These are phyloP conservation scores for Halcyon badia DNA, from an alignment of 2,797 vertebrate species.

Conservation along the genomic window DNA sequence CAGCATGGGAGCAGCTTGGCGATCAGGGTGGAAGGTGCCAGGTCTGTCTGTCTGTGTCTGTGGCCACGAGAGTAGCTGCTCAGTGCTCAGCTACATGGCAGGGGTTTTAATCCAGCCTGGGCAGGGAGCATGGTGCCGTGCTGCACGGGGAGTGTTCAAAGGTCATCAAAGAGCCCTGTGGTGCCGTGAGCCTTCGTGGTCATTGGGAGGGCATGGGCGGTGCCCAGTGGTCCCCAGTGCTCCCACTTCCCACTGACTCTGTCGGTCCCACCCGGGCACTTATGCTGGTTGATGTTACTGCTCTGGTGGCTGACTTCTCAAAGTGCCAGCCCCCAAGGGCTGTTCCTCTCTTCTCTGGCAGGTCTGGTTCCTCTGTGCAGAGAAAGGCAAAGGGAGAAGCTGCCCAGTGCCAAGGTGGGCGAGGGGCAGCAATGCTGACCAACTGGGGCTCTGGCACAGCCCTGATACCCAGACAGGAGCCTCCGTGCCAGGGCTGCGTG, in stretches of 20 bases:
- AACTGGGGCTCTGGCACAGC: neutral
- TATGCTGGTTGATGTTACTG: rapidly evolving
- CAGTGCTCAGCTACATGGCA: rapidly evolving
- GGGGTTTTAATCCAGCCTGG: neutral
- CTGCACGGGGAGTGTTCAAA: neutral
- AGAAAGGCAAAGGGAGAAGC: neutral
- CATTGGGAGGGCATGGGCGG: neutral
- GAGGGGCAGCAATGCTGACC: rapidly evolving
- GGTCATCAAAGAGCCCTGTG: neutral
- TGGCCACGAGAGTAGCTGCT: neutral
- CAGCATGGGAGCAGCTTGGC: neutral
- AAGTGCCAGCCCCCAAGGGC: rapidly evolving
- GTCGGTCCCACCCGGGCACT: rapidly evolving
- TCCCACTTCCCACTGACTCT: rapidly evolving
- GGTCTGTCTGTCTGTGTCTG: neutral
- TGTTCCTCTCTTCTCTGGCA: neutral
- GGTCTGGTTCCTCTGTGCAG: rapidly evolving
- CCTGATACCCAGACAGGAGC: neutral
- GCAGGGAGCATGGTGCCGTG: rapidly evolving
- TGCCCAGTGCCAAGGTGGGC: rapidly evolving
- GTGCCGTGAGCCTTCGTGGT: rapidly evolving
- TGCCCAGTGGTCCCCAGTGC: neutral
- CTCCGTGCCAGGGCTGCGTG: rapidly evolving
- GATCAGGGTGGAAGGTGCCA: neutral
- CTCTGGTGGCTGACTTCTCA: neutral